phyloP scores from a whole-genome alignment of 2,113 vertebrate genomes.

The Microcebus ravelobensis region DNA sequence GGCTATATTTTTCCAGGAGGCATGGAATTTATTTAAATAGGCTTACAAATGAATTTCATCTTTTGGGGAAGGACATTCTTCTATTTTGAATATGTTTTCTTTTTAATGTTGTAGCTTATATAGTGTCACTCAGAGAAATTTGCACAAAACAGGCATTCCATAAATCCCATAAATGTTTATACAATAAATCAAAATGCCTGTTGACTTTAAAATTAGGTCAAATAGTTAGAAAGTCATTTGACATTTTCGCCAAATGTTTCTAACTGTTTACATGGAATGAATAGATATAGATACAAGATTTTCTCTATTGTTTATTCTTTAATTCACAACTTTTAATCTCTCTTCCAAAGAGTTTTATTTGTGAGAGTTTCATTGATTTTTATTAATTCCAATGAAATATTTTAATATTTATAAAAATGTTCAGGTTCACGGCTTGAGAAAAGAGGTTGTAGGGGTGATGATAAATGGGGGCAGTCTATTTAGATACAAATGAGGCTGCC shows the following conservation, averaged over 20 bases:
- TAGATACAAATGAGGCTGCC: neutral
- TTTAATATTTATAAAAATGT: neutral
- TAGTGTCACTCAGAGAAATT: conserved; percentile 20
- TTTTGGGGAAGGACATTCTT: neutral
- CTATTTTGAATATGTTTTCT: neutral
- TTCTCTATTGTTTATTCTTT: neutral
- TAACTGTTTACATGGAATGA: conserved; percentile 21
- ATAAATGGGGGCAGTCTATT: neutral
- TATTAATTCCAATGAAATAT: conserved; percentile 15
- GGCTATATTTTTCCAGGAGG: neutral
- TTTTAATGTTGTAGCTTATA: neutral
- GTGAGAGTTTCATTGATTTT: neutral
- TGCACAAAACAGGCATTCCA: neutral
- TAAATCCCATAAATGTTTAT: conserved; percentile 30
- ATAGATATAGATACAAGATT: neutral
- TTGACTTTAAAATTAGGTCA: conserved; percentile 28
- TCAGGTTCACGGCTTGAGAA: neutral
- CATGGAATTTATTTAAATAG: neutral
- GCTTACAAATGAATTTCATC: neutral
- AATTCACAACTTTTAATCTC: neutral
- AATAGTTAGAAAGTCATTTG: neutral
- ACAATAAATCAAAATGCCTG: conserved; percentile 7
- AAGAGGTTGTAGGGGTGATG: neutral
- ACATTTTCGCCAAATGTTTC: neutral
- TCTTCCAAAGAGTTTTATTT: conserved; percentile 24